Conservation (phyloP, 2,797 vertebrate species). For the Spinus pinus region DNA sequence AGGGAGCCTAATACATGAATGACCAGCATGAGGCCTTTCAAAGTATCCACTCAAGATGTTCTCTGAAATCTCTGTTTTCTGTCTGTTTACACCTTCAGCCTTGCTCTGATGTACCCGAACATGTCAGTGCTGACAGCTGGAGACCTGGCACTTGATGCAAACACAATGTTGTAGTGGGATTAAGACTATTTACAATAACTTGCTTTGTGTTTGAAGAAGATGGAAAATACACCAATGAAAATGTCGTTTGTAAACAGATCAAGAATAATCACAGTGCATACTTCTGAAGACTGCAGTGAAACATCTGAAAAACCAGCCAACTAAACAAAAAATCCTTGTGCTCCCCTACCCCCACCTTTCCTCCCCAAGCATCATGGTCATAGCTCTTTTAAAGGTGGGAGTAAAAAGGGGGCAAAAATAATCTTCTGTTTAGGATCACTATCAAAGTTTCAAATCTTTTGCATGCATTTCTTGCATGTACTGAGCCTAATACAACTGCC, state of each 20-base stretch:
- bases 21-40: neutral
- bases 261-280: neutral
- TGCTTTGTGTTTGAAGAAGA: slow-evolving; percentile 19
- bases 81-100: neutral
- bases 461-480: neutral
- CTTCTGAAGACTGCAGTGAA: neutral
- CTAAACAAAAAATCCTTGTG: neutral
- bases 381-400: neutral
- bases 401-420: neutral
- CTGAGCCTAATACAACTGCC: neutral
- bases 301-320: neutral
- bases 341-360: neutral
- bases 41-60: neutral
- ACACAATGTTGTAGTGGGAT: slow-evolving; percentile 1
- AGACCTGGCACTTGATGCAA: neutral
- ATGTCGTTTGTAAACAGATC: neutral
- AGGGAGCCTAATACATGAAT: neutral
- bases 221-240: neutral
- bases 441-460: neutral
- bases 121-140: neutral
- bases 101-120: neutral
- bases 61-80: neutral
- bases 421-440: neutral
- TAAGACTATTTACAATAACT: slow-evolving; percentile 36
- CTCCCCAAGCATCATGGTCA: no score